Base-by-base conservation (phyloP, 2,888 invertebrate genomes). In the Nemotelus nigrinus region DNA sequence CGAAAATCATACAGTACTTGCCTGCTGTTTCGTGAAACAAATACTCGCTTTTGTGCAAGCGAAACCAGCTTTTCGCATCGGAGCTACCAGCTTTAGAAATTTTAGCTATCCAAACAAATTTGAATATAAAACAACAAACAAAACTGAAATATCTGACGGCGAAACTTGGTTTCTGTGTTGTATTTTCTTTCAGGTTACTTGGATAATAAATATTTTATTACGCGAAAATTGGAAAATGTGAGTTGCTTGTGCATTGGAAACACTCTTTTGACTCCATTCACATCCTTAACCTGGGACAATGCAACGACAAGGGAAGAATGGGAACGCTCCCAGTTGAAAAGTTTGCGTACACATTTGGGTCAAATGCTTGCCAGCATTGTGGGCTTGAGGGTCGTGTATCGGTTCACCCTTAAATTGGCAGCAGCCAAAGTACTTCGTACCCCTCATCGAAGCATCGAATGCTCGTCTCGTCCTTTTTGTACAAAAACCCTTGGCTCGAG, bases 381-480 rank as follows among this genome's bases (percentile, higher is more conserved):
- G 80, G 80, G 80, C 80, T 78, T 77, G 65, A 78, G 80, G 80
- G 80, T 80, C 78, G 79, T 80, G 80, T 80, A 80, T 79, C 68
- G 80, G 80, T 80, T 80, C 80, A 80, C 80, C 80, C 80, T 70
- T 78, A 80, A 80, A 78, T 79, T 80, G 80, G 78, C 77, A 77
- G 48, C 77, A 80, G 63, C 76, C 76, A 78, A 75, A 65, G 68
- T 39, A 39, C 71, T 63, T 10, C 63, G 39, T 63, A 65, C 65
- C 65, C 47, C 76, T 41, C 43, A 8, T 76, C 41, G 7, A 25
- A 43, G 41, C 48, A 48, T 75, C 53, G 63, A 41, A 55, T 70
- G 7, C 6, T n/a, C 48, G n/a, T 7, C 67, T 48, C 47, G 53
- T 43, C 53, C 47, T 70, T 70, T 68, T 70, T 70, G 70, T 55